Conservation (phyloP, 2,797 vertebrate species). For the Knipowitschia caucasica region DNA sequence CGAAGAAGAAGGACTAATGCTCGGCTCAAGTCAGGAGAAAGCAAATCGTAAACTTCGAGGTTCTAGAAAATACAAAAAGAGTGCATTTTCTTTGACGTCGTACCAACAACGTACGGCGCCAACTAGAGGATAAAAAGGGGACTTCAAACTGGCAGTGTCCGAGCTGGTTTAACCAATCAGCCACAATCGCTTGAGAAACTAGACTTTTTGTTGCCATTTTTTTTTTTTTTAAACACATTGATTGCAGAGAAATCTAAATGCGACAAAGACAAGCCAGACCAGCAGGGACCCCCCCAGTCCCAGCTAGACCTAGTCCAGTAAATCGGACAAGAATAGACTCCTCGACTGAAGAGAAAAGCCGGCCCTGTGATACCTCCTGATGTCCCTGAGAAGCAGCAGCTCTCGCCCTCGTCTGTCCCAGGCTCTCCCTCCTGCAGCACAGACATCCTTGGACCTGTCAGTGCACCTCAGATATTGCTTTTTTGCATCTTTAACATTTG, state of each 20-base stretch:
- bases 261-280: slow-evolving; percentile 11
- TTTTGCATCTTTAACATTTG: slow-evolving; percentile 12
- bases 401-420: not conserved
- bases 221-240: not conserved
- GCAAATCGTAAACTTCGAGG: slow-evolving; percentile 36
- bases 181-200: not conserved
- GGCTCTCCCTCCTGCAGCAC: slow-evolving; percentile 28
- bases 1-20: slow-evolving; percentile 10
- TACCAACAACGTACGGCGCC: not conserved
- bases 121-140: slow-evolving; percentile 15
- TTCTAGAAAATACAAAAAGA: slow-evolving; percentile 16
- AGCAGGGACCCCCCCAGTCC: not conserved
- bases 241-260: not conserved
- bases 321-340: slow-evolving; percentile 7
- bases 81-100: slow-evolving; percentile 25
- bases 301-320: not conserved
- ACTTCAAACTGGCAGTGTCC: slow-evolving; percentile 13
- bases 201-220: not conserved
- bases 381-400: slow-evolving; percentile 61
- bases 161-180: slow-evolving; percentile 6
- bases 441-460: slow-evolving; percentile 28
- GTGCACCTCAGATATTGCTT: slow-evolving; percentile 50
- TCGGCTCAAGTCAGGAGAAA: slow-evolving; percentile 13
- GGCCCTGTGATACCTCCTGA: slow-evolving; percentile 37
- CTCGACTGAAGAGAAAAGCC: slow-evolving; percentile 14